Base-by-base conservation (phyloP, 2,888 invertebrate species). In the Stomorhina lunata region DNA sequence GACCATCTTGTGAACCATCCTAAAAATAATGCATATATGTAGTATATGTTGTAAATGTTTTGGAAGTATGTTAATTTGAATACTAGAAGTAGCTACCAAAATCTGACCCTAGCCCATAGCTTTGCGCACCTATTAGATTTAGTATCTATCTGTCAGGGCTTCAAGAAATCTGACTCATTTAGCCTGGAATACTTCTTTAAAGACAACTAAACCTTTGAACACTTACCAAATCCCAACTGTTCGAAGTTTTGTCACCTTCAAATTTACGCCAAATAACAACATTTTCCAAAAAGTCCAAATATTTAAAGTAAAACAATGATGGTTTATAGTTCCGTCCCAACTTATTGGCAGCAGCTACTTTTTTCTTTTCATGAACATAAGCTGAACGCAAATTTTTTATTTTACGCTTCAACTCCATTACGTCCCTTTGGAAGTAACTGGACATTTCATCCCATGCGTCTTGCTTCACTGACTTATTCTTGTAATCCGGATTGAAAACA, bases 331-430 rank as follows among this genome's bases (percentile, higher is more conserved):
- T 68, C 1, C 9, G 3, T 4, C 68, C 63, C n/a, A 22, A 40
- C 69, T 32, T 78, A 27, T 10, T 69, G 0, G 81, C 81, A 7
- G 57, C 69, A 2, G 79, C 76, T 2, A 85, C 83, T 79, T 84
- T 85, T 43, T 75, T 81, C 34, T 79, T 85, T 40, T 85, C 85
- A 5, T 27, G 29, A 0, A 86, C 75, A 57, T 85, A 86, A 0
- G 84, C 84, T 9, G 75, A 68, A 3, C 86, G 84, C n/a, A 86
- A 53, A 15, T 83, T 69, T 45, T 86, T 85, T 3, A 86, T 43
- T 75, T 86, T 85, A 3, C 68, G 81, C 40, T 85, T 86, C 0
- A 86, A 50, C 34, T 80, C 81, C 4, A 4, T 5, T 2, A 61
- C 45, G 37, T 76, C 29, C 61, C 71, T 80, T 1, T 75, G 55